Evolutionary conservation across 2,888 invertebrate species (phyloP).

Genomic region (Volucella inflata): DNA sequence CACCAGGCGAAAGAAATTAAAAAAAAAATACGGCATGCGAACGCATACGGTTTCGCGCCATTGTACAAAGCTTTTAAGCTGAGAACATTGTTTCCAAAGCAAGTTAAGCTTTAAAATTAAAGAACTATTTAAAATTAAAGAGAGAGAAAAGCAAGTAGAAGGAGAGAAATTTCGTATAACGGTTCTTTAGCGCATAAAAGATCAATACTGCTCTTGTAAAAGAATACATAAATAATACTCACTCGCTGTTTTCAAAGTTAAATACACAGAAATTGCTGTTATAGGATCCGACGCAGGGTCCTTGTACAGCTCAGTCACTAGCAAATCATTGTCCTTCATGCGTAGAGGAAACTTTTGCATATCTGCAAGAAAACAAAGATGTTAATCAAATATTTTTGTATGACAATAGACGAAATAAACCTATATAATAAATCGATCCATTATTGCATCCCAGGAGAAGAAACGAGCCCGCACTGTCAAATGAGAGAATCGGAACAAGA

Average conservation of each 20-base stretch:
- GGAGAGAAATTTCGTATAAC: background rate
- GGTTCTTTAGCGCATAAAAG: background rate
- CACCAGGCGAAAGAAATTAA: no score
- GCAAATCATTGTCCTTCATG: constrained; percentile 99
- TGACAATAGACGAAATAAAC: constrained; percentile 83
- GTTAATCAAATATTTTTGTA: background rate
- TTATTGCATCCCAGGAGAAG: constrained; percentile 97
- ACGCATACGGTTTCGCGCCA: no score
- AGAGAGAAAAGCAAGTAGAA: background rate
- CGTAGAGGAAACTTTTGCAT: constrained; percentile 99
- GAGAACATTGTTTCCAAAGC: no score
- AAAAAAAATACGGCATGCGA: no score
- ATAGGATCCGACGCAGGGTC: constrained; percentile 98
- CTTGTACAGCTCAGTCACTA: constrained; percentile 97
- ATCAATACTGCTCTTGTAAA: background rate
- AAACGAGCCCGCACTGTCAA: constrained; percentile 98
- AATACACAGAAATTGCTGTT: constrained; percentile 98
- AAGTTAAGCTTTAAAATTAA: no score
- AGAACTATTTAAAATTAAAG: no score
- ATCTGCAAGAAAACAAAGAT: constrained; percentile 86
- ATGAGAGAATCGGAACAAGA: constrained; percentile 96
- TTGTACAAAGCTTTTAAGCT: no score
- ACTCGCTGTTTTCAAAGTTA: constrained; percentile 99
- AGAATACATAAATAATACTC: constrained; percentile 83
- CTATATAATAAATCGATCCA: constrained; percentile 98